Conservation (phyloP, 2,797 vertebrate species). For the Gymnocypris eckloni region DNA sequence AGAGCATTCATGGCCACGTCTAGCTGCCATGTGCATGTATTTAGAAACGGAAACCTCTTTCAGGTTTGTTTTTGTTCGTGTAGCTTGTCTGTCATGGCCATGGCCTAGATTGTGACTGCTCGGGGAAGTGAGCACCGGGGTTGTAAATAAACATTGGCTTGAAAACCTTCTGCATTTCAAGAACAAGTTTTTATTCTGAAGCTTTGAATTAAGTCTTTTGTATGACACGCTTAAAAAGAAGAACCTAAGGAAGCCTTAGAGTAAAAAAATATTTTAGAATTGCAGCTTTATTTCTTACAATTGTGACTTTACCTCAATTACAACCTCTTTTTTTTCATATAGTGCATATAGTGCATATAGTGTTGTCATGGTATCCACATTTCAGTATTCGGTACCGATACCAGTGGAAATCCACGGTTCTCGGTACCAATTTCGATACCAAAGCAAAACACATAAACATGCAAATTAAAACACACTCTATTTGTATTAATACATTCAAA, state of each 20-base stretch:
- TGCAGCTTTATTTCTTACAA: not conserved
- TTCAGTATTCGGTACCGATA: too few species aligned
- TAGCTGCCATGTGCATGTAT: conserved; percentile 27
- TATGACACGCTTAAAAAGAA: not conserved
- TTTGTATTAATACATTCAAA: too few species aligned
- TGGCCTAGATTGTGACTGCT: conserved; percentile 26
- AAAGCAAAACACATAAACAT: too few species aligned
- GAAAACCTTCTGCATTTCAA: conserved; percentile 23
- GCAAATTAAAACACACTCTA: too few species aligned
- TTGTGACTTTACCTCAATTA: not conserved
- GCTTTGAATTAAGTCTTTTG: conserved; percentile 1
- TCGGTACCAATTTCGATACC: too few species aligned
- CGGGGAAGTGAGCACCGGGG: conserved; percentile 23
- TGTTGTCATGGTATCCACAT: too few species aligned
- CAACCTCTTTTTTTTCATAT: not conserved
- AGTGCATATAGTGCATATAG: too few species aligned
- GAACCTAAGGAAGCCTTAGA: not conserved
- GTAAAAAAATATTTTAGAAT: not conserved
- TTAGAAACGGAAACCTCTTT: conserved; percentile 39
- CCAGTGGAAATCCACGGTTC: too few species aligned
- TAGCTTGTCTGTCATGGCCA: conserved; percentile 41
- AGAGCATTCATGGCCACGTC: conserved; percentile 26
- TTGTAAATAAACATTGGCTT: conserved; percentile 38
- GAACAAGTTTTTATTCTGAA: not conserved
- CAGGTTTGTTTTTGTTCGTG: conserved; percentile 40